Evolutionary conservation across 2,888 invertebrate genomes (phyloP).

Genomic region (Drosophila engyochracea): DNA sequence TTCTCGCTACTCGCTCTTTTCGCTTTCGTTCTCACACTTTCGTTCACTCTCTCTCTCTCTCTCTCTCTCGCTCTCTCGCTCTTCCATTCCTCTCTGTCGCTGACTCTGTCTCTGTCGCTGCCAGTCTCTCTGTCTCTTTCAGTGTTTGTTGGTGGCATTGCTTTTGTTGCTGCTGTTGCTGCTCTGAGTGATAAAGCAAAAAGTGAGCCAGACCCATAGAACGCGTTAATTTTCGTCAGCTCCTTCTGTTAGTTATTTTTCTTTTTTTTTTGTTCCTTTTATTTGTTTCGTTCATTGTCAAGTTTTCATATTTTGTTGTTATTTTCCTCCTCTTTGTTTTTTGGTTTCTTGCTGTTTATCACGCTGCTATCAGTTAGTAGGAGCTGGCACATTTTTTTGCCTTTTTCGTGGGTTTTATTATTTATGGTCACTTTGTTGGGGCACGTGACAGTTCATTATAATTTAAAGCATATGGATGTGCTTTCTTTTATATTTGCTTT

Average conservation of each 20-base stretch:
- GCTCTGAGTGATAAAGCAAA: constrained; percentile 51
- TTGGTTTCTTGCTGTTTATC: constrained; percentile 15
- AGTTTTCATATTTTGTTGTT: constrained; percentile 28
- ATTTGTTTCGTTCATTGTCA: constrained; percentile 51
- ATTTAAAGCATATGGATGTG: constrained; percentile 60
- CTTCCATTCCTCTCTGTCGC: constrained; percentile 9
- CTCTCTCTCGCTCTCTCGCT: constrained; percentile 10
- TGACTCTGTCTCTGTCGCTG: constrained; percentile 1
- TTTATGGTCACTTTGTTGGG: constrained; percentile 66
- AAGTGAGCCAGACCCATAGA: constrained; percentile 35
- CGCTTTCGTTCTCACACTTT: constrained; percentile 18
- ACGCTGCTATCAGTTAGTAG: constrained; percentile 35
- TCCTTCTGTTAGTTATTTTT: constrained; percentile 37
- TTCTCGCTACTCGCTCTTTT: constrained; percentile 35
- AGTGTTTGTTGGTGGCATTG: background rate
- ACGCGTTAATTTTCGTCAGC: constrained; percentile 60
- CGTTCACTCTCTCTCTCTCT: background rate
- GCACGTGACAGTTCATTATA: constrained; percentile 62
- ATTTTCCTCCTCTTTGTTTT: background rate
- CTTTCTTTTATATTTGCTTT: constrained; percentile 36
- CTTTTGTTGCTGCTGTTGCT: constrained; percentile 26
- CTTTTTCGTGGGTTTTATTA: constrained; percentile 48
- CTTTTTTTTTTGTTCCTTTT: constrained; percentile 19
- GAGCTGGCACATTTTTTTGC: constrained; percentile 13
- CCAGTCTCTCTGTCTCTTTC: constrained; percentile 2